These are phyloP conservation scores for Scrobipalpa costella DNA, from an alignment of 2,888 invertebrate species.

Conservation along the genomic window DNA sequence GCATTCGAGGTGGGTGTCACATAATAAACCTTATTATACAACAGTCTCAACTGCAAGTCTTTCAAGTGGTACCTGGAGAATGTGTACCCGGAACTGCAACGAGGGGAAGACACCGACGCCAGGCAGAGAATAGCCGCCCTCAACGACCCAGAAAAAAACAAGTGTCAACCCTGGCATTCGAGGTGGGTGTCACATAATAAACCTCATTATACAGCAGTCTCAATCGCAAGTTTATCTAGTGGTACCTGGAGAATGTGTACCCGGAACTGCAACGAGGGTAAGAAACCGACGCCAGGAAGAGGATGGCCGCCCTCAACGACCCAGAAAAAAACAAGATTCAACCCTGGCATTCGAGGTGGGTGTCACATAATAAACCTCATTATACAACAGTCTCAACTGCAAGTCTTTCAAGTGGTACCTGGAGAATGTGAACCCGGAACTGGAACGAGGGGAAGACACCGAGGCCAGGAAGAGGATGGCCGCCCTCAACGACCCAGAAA, in stretches of 20 bases:
- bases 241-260: slow-evolving; percentile 93
- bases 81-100: slow-evolving; percentile 89
- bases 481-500: too few relatives aligned
- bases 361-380: background rate
- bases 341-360: slow-evolving; percentile 89
- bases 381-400: background rate
- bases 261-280: slow-evolving; percentile 88
- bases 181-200: slow-evolving; percentile 53
- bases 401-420: background rate
- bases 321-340: slow-evolving; percentile 84
- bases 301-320: slow-evolving; percentile 81
- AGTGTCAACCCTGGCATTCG: slow-evolving; percentile 91
- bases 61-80: slow-evolving; percentile 94
- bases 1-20: too few relatives aligned
- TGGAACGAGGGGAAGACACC: too few relatives aligned
- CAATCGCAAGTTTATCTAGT: slow-evolving; percentile 90
- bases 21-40: too few relatives aligned
- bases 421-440: too few relatives aligned
- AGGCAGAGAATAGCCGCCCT: slow-evolving; percentile 82
- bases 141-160: slow-evolving; percentile 78
- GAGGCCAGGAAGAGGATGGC: too few relatives aligned
- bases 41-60: slow-evolving; percentile 87
- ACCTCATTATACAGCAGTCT: slow-evolving; percentile 71
- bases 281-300: slow-evolving; percentile 78
- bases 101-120: slow-evolving; percentile 82